These are phyloP conservation scores for Takifugu ocellatus DNA, from an alignment of 2,797 vertebrate species.

Conservation along the genomic window DNA sequence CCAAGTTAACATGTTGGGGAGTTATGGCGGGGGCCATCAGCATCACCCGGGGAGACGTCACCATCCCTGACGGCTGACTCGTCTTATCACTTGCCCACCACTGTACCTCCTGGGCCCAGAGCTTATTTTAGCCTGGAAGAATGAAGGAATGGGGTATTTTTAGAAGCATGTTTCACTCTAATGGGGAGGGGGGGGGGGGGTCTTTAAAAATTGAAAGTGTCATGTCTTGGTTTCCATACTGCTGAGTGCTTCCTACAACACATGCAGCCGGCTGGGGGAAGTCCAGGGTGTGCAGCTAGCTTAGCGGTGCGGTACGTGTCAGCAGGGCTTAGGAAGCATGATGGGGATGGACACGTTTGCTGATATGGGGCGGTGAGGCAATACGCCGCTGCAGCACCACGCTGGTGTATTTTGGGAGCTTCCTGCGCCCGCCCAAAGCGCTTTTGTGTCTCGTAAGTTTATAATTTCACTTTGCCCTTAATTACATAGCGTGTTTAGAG, in stretches of 20 bases:
- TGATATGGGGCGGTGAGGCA: constrained; percentile 58
- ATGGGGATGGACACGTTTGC: constrained; percentile 63
- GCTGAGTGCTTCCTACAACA: constrained; percentile 22
- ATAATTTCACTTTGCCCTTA: constrained; percentile 15
- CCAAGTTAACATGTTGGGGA: constrained; percentile 40
- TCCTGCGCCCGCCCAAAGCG: constrained; percentile 40
- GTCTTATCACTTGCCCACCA: constrained; percentile 52
- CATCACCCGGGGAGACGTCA: constrained; percentile 35
- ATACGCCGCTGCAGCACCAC: constrained; percentile 39
- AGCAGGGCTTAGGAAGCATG: constrained; percentile 51
- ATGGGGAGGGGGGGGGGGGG: constrained; percentile 6
- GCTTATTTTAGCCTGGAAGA: constrained; percentile 60
- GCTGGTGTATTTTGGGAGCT: constrained; percentile 53
- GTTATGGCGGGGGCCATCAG: constrained; percentile 42
- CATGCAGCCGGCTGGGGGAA: constrained; percentile 35
- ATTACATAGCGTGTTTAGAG: background rate
- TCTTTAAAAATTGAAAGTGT: constrained; percentile 58
- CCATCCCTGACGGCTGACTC: constrained; percentile 50
- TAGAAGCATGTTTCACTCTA: constrained; percentile 51
- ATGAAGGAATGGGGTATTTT: constrained; percentile 60
- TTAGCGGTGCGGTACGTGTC: constrained; percentile 53
- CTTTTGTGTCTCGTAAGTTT: constrained; percentile 39
- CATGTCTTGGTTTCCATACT: constrained; percentile 46
- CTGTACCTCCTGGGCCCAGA: constrained; percentile 39
- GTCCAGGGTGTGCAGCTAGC: constrained; percentile 34